Evolutionary conservation across 1,140 invertebrate species (phyloP).

Genomic region (Grapholita molesta): DNA sequence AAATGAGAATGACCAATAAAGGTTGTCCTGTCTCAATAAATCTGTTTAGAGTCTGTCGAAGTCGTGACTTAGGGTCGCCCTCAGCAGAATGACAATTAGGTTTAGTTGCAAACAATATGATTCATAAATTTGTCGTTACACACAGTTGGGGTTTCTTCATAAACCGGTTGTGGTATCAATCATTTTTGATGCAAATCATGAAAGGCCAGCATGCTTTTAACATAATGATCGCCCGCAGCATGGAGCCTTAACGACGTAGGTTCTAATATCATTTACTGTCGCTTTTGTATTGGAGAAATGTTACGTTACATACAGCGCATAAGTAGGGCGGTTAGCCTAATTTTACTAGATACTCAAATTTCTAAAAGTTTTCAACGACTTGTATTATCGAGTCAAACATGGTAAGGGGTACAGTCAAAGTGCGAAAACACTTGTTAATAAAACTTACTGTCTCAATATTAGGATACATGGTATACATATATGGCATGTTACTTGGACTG

Average conservation of each 20-base stretch:
- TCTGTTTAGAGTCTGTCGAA: neutral
- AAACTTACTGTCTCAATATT: no score
- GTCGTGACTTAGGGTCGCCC: neutral
- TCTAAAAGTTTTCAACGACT: neutral
- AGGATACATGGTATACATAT: no score
- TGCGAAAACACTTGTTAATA: no score
- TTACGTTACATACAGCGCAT: neutral
- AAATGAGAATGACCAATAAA: neutral
- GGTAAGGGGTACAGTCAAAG: no score
- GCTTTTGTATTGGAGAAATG: neutral
- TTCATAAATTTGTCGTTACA: neutral
- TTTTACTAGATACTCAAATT: neutral
- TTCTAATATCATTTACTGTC: neutral
- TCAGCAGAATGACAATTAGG: constrained; percentile 2
- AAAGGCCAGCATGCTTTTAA: neutral
- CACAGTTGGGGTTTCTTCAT: neutral
- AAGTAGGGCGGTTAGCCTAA: neutral
- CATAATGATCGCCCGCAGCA: neutral
- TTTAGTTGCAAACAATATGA: neutral
- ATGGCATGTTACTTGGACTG: no score
- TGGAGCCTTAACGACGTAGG: neutral
- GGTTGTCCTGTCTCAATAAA: neutral
- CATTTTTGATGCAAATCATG: neutral
- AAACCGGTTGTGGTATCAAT: neutral
- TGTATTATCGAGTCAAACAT: neutral